Conservation (phyloP, 2,888 invertebrate species). For the Teinopalpus imperialis region DNA sequence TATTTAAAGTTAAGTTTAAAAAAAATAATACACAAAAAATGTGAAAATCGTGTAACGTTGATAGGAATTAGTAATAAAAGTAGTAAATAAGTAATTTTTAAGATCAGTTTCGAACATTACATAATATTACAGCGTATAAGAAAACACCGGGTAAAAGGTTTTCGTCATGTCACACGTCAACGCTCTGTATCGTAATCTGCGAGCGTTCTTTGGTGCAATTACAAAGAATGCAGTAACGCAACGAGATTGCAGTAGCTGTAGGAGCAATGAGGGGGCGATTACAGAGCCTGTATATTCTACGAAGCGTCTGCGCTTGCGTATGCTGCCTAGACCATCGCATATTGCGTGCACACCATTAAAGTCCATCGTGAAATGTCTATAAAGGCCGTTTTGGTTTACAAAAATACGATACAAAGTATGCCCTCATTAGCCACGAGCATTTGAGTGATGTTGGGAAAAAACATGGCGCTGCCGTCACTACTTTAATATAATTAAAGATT, state of each 20-base stretch:
- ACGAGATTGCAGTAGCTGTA: slow-evolving; percentile 40
- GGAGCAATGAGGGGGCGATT: slow-evolving; percentile 38
- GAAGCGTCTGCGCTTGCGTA: slow-evolving; percentile 33
- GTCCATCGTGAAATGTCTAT: background rate
- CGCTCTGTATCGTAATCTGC: slow-evolving; percentile 13
- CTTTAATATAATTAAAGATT: slow-evolving; percentile 37
- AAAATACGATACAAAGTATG: slow-evolving; percentile 9
- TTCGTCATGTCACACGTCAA: slow-evolving; percentile 4
- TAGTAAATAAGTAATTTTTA: no score
- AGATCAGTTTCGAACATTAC: no score
- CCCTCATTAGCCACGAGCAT: slow-evolving; percentile 31
- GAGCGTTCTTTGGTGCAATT: slow-evolving; percentile 26
- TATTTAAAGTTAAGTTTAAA: no score
- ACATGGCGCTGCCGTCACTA: slow-evolving; percentile 30
- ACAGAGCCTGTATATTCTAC: slow-evolving; percentile 39
- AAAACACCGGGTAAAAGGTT: background rate
- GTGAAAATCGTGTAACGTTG: no score
- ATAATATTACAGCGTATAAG: no score
- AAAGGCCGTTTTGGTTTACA: slow-evolving; percentile 11
- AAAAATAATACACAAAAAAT: no score
- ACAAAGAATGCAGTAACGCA: slow-evolving; percentile 37
- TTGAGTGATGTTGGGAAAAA: slow-evolving; percentile 31
- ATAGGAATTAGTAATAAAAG: no score
- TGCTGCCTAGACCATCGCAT: background rate
- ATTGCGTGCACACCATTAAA: slow-evolving; percentile 2